Conservation (phyloP, 2,888 invertebrate species). For the Apoda limacodes region DNA sequence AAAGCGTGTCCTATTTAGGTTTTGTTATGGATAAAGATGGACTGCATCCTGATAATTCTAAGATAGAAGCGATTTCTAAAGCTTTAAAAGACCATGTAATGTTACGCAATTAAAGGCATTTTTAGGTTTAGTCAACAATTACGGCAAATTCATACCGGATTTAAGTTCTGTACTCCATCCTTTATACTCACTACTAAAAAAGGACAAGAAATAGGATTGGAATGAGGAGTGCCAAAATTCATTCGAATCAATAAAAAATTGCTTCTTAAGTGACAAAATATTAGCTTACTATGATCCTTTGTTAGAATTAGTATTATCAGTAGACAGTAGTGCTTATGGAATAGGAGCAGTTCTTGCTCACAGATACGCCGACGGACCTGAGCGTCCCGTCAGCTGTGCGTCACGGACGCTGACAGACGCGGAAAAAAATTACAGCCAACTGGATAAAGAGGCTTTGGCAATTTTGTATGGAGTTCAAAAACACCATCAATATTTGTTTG, state of each 20-base stretch:
- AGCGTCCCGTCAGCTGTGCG: slow-evolving; percentile 21
- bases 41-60: slow-evolving; percentile 12
- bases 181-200: slow-evolving; percentile 14
- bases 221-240: slow-evolving; percentile 7
- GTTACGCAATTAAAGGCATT: slow-evolving; percentile 15
- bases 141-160: slow-evolving; percentile 18
- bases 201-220: too few species aligned
- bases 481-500: slow-evolving; percentile 22
- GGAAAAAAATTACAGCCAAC: slow-evolving; percentile 20
- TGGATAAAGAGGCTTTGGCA: slow-evolving; percentile 21
- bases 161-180: slow-evolving; percentile 14
- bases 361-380: slow-evolving; percentile 12
- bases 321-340: slow-evolving; percentile 18
- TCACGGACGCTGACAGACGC: slow-evolving; percentile 19
- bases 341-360: slow-evolving; percentile 21
- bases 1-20: slow-evolving; percentile 7
- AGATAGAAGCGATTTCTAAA: slow-evolving; percentile 12
- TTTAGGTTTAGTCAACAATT: slow-evolving; percentile 18
- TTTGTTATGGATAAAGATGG: slow-evolving; percentile 11
- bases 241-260: slow-evolving; percentile 15
- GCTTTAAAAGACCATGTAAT: slow-evolving; percentile 13
- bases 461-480: slow-evolving; percentile 21
- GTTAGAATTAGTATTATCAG: slow-evolving; percentile 10
- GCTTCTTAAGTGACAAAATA: slow-evolving; percentile 11
- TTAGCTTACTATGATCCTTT: slow-evolving; percentile 19